Conservation (phyloP, 2,888 invertebrate species). For the Lycocerus yunnanus region DNA sequence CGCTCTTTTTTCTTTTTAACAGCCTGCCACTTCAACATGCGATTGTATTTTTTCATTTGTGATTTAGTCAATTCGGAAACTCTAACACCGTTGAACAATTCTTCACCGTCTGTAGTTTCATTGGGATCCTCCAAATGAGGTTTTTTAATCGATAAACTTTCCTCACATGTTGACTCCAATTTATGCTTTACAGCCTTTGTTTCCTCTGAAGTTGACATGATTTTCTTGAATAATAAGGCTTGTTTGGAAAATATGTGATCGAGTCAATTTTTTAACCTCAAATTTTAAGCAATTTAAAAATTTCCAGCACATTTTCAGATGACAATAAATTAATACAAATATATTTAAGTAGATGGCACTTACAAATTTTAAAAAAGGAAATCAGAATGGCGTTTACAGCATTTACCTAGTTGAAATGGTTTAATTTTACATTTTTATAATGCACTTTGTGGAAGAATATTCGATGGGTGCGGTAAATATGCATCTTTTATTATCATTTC, state of each 20-base stretch:
- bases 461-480: neutral
- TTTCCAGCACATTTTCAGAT: neutral
- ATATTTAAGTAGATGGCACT: neutral
- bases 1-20: constrained; percentile 70
- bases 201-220: neutral
- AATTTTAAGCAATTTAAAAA: neutral
- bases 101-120: neutral
- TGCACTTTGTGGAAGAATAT: neutral
- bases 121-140: neutral
- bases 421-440: neutral
- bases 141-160: neutral
- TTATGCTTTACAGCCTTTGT: constrained; percentile 5
- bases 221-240: neutral
- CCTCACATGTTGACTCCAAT: neutral
- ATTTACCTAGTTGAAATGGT: neutral
- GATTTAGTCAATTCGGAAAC: constrained; percentile 52
- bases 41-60: constrained; percentile 56
- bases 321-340: neutral
- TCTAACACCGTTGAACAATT: constrained; percentile 52
- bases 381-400: neutral
- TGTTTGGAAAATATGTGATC: neutral
- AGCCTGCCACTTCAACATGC: constrained; percentile 74
- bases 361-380: neutral
- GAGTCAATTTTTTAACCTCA: neutral
- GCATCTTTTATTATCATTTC: neutral